These are phyloP conservation scores for Acrocyrtus sp. DNA, from an alignment of 2,888 invertebrate genomes.

Conservation along the genomic window DNA sequence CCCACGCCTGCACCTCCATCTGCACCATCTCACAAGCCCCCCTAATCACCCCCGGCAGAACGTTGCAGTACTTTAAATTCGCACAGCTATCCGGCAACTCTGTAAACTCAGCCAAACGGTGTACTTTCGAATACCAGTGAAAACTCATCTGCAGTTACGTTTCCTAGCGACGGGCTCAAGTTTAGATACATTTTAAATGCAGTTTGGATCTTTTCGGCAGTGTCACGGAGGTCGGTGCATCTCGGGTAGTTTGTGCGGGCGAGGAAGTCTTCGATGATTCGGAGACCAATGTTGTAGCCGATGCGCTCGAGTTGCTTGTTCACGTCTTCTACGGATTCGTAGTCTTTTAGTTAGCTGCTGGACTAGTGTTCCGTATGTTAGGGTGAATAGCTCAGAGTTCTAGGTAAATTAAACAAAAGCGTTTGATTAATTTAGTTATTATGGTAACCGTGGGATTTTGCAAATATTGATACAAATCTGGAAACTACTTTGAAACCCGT, in stretches of 20 bases:
- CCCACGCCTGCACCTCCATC: conserved; percentile 93
- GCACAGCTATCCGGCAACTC: conserved; percentile 89
- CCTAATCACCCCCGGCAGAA: conserved; percentile 89
- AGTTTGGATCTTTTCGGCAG: conserved; percentile 90
- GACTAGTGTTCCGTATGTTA: conserved; percentile 98
- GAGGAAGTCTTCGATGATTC: conserved; percentile 97
- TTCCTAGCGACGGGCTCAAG: conserved; percentile 77
- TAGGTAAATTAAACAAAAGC: conserved; percentile 66
- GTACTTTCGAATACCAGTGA: conserved; percentile 94
- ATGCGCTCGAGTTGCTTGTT: conserved; percentile 95
- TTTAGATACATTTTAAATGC: conserved; percentile 37
- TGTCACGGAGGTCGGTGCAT: conserved; percentile 95
- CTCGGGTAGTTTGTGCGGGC: conserved; percentile 89
- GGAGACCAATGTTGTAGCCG: conserved; percentile 98
- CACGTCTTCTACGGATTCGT: conserved; percentile 92
- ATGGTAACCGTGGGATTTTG: too few species aligned
- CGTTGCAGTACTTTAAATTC: conserved; percentile 88
- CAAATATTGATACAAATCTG: too few species aligned
- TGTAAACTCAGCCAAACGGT: conserved; percentile 96
- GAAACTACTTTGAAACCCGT: too few species aligned
- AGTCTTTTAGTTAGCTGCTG: conserved; percentile 96
- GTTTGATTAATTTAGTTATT: conserved; percentile 6
- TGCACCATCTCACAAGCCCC: conserved; percentile 99
- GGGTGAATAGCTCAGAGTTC: conserved; percentile 96
- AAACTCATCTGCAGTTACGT: conserved; percentile 98